Conservation (phyloP, 2,888 invertebrate species). For the Melanargia galathea region DNA sequence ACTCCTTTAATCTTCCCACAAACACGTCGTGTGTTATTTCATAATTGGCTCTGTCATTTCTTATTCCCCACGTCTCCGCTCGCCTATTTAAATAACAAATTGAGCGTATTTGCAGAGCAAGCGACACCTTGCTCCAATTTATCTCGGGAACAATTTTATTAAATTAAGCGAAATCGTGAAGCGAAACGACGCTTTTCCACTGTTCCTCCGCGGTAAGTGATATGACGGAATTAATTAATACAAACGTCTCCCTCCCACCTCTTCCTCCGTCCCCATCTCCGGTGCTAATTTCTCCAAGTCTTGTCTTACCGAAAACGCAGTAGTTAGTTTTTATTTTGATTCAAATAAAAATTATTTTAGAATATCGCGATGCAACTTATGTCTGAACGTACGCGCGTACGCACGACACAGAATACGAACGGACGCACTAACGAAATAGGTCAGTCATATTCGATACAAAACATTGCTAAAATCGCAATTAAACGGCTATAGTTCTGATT, state of each 20-base stretch:
- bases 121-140: constrained; percentile 18
- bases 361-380: no score
- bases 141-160: constrained; percentile 16
- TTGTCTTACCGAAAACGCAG: not conserved
- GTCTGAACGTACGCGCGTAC: no score
- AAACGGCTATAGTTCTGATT: no score
- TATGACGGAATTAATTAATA: constrained; percentile 17
- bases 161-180: constrained; percentile 17
- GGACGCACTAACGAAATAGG: no score
- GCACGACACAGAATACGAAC: no score
- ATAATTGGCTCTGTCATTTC: not conserved
- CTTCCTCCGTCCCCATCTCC: not conserved
- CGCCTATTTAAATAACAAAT: constrained; percentile 13
- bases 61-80: not conserved
- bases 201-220: constrained; percentile 18
- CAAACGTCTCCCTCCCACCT: not conserved
- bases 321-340: no score
- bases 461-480: no score
- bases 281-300: not conserved
- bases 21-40: not conserved
- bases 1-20: not conserved
- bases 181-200: constrained; percentile 19
- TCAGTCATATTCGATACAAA: no score
- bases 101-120: not conserved
- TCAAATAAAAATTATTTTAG: no score